phyloP scores from a whole-genome alignment of 2,797 vertebrate species.

The Sebastes nivosus region DNA sequence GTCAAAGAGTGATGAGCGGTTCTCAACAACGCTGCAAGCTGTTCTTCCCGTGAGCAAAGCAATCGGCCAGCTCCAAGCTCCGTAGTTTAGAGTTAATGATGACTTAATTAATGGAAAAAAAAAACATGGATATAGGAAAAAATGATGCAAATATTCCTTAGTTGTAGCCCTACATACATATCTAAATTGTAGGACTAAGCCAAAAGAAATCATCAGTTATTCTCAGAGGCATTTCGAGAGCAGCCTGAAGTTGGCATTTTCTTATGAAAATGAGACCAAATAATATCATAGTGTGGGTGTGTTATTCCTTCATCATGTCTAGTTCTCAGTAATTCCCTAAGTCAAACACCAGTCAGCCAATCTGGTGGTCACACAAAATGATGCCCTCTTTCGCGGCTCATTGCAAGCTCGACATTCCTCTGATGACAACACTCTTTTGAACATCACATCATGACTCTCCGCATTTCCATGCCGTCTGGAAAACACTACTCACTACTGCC shows the following conservation, averaged over 20 bases:
- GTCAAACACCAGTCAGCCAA: slow-evolving; percentile 52
- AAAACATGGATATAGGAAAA: neutral
- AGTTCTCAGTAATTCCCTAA: slow-evolving; percentile 32
- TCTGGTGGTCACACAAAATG: slow-evolving; percentile 41
- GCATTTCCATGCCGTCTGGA: slow-evolving; percentile 54
- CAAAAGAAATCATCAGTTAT: neutral
- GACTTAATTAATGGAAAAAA: no score
- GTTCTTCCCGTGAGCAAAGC: no score
- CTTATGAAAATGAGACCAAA: slow-evolving; percentile 21
- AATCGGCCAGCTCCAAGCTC: no score
- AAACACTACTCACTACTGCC: slow-evolving; percentile 53
- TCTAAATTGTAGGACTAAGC: neutral
- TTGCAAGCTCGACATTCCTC: slow-evolving; percentile 48
- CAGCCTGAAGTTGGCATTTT: neutral
- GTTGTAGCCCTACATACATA: neutral
- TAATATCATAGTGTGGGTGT: neutral
- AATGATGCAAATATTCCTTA: neutral
- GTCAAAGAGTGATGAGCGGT: neutral
- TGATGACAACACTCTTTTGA: slow-evolving; percentile 54
- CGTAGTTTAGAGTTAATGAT: no score
- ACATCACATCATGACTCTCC: slow-evolving; percentile 34
- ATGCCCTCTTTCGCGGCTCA: slow-evolving; percentile 48
- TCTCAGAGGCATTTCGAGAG: neutral
- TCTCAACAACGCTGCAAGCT: neutral
- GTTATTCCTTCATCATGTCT: slow-evolving; percentile 21